Base-by-base conservation (phyloP, 2,797 vertebrate species). In the Peromyscus attwateri region DNA sequence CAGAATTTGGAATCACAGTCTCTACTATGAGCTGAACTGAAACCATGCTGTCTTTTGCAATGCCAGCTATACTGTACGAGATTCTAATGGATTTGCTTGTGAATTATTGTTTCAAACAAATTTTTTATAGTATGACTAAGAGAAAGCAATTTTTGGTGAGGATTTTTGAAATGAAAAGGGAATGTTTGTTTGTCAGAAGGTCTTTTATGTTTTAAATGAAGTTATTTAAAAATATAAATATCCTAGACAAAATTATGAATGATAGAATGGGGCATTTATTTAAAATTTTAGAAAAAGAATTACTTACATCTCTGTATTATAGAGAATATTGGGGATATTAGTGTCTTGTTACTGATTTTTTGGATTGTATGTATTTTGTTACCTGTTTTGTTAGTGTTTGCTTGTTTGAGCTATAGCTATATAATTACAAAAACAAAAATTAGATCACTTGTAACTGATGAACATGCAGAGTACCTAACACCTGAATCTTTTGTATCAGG, bases 1-100 rank as follows among this genome's bases (percentile, higher is more conserved):
- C 23, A 77, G 97, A 98, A 98, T 98, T 98, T 97, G 92, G 52
- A 95, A 92, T 95, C 87, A 89, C 62, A 95, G 73, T 97, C 66
- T 96, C 52, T 96, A 43, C 90, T 91, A 40, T 94, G 87, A 96
- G 79, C 95, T 98, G 68, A 84, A 96, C 79, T 98, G 71, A 85
- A 94, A 80, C 96, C 90, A 37, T 96, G 60, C 91, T 93, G 88
- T 66, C 93, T 98, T 97, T 95, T 96, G 64, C 66, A 97, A 94
- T 37, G 91, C 40, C 75, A 88, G 21, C 83, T 96, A 62, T 73
- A 95, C 55, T 64, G 85, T n/a, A 57, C 66, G 83, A 97, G 89
- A 96, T 98, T 92, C 79, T 71, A 92, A 73, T 34, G 34, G 7
- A 14, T 87, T 98, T 95, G 87, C 80, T 40, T 82, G 71, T 96